Evolutionary conservation across 2,113 vertebrate genomes (phyloP).

Genomic region (Equus quagga): DNA sequence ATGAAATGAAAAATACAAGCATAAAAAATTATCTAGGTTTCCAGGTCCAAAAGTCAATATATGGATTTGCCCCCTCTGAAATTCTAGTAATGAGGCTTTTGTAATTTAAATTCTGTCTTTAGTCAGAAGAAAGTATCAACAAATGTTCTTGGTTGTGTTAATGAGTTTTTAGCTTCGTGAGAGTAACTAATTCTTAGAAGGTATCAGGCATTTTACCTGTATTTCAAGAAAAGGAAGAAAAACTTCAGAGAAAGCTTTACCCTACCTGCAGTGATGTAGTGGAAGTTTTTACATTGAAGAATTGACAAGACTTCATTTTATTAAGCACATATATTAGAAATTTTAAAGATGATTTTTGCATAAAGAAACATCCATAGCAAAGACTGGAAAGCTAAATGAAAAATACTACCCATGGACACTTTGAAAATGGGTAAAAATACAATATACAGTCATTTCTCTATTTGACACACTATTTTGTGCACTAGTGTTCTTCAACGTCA

Average conservation of each 20-base stretch:
- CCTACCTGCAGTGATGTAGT: neutral
- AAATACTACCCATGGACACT: neutral
- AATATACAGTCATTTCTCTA: neutral
- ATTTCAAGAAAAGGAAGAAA: neutral
- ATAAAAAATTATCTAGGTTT: constrained; percentile 24
- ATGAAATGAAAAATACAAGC: constrained; percentile 43
- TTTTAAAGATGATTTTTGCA: neutral
- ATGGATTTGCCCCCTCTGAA: constrained; percentile 34
- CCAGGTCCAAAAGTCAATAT: constrained; percentile 53
- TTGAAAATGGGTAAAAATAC: neutral
- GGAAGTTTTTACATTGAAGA: neutral
- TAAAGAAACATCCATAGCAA: neutral
- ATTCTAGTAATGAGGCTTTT: constrained; percentile 61
- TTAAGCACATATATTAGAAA: neutral
- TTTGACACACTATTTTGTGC: neutral
- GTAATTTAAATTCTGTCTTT: constrained; percentile 45
- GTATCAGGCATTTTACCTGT: neutral
- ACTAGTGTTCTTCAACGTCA: neutral
- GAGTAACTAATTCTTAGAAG: constrained; percentile 14
- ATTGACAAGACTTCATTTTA: neutral
- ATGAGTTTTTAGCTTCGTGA: constrained; percentile 4
- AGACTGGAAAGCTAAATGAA: neutral
- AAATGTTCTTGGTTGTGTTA: constrained; percentile 27
- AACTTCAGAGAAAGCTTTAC: neutral
- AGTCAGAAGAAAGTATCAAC: constrained; percentile 7